Conservation (phyloP, 2,888 invertebrate species). For the Campopleginae sp. region DNA sequence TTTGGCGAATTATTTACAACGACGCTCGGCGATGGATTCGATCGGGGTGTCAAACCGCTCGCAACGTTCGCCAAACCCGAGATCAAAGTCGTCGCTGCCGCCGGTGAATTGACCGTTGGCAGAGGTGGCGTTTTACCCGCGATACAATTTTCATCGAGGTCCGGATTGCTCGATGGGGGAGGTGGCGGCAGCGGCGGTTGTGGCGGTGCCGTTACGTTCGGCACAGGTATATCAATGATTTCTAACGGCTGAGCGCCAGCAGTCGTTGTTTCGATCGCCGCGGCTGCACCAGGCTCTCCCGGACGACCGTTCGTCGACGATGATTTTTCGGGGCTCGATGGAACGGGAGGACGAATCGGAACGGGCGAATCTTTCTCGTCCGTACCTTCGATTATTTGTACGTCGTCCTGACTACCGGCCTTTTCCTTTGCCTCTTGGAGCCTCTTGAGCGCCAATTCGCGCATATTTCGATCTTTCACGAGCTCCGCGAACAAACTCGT, state of each 20-base stretch:
- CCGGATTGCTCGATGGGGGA: background rate
- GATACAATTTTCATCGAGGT: conserved; percentile 68
- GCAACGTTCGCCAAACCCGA: conserved; percentile 16
- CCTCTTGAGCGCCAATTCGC: conserved; percentile 90
- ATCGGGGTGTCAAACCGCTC: conserved; percentile 65
- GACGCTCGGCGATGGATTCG: conserved; percentile 68
- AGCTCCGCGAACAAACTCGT: conserved; percentile 96
- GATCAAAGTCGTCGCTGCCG: conserved; percentile 36
- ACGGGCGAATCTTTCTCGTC: conserved; percentile 80
- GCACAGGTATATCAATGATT: conserved; percentile 90
- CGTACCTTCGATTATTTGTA: conserved; percentile 82
- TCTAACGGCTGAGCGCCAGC: conserved; percentile 84
- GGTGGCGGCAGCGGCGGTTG: background rate
- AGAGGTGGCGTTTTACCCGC: conserved; percentile 78
- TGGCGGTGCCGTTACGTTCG: conserved; percentile 75
- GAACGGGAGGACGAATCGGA: conserved; percentile 67
- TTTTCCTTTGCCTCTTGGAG: conserved; percentile 89
- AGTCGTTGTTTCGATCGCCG: conserved; percentile 9
- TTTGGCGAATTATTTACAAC: conserved; percentile 77
- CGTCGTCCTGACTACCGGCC: conserved; percentile 80
- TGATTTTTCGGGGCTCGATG: conserved; percentile 69
- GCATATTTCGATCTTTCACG: conserved; percentile 93
- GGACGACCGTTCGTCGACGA: conserved; percentile 69
- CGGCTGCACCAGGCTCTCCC: background rate
- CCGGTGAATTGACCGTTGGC: conserved; percentile 66